Percentiles rank a stretch among this genome's conserved stretches.
phyloP scores from a whole-genome alignment of 2,113 vertebrate genomes.

The Ursus arctos region DNA sequence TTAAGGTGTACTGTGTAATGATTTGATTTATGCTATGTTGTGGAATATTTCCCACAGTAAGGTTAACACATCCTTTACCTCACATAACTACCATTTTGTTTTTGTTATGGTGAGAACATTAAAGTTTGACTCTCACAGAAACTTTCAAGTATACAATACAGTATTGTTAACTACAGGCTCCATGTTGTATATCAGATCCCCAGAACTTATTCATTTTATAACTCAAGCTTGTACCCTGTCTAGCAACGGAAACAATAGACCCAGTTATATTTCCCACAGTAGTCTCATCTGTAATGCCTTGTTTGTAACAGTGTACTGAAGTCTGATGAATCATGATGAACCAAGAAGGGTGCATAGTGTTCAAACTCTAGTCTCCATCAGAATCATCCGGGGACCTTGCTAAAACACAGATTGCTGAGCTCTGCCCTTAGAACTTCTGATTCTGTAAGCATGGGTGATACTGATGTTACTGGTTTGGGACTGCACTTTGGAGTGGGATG shows the following conservation, averaged over 20 bases:
- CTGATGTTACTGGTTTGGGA: not conserved
- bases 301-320: not conserved
- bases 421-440: not conserved
- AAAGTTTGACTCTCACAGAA: not conserved
- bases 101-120: not conserved
- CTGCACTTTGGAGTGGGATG: not conserved
- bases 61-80: not conserved
- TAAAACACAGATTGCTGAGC: not conserved
- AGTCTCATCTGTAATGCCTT: not conserved
- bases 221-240: not conserved
- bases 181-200: not conserved
- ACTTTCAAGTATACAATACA: not conserved
- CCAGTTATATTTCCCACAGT: not conserved
- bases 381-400: not conserved
- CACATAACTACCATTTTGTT: not conserved
- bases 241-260: not conserved
- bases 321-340: not conserved
- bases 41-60: not conserved
- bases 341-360: not conserved
- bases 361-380: not conserved
- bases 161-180: not conserved
- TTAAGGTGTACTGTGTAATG: not conserved
- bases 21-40: not conserved
- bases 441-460: not conserved
- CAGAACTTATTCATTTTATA: not conserved